Evolutionary conservation across 2,113 vertebrate species (phyloP), one percentile per base, ranked within the genome.

Genomic region (Lamprologus ornatipinnis): DNA sequence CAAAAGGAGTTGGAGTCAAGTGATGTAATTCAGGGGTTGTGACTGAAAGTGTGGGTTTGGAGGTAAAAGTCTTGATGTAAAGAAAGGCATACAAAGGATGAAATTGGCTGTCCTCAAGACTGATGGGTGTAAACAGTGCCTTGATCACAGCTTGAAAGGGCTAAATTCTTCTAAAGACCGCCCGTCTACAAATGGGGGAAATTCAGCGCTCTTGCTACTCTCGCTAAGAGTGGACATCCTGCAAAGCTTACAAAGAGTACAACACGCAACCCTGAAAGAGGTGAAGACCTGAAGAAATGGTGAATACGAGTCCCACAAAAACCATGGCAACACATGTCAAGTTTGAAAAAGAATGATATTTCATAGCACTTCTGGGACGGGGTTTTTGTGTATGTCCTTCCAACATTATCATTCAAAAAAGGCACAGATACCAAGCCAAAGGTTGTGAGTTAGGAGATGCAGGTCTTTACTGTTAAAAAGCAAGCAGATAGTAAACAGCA

Each of bases 71-170:
- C 9, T 47, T 17, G 14, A 26, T 75, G 9, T 28, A 17, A 47
- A 47, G 13, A 28, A 28, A 47, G 7, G 4, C 23, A 47, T 47
- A 47, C 7, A 28, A 28, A 28, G 40, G 40, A 45, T 75, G 21
- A 75, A 75, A 45, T 75, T 0, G 0, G 40, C 23, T 11, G 14
- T 28, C 9, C 1, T 47, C 40, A 47, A 47, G 23, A 17, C 40
- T 28, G 68, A 75, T 47, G 42, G 40, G 40, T 70, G 65, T 42
- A 40, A 70, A 40, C 33, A 70, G 0, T 70, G n/a, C 31, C 63
- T 35, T 23, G n/a, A 70, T 70, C 35, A 70, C 35, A 70, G 19
- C 63, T 68, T 37, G 63, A 68, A 68, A 68, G 65, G 65, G 35
- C 35, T 40, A 70, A 40, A 70, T 70, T 70, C 12, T 12, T 70